Evolutionary conservation across 92 coral and sea anemone species (phyloP).

Genomic region (Porites evermanni): DNA sequence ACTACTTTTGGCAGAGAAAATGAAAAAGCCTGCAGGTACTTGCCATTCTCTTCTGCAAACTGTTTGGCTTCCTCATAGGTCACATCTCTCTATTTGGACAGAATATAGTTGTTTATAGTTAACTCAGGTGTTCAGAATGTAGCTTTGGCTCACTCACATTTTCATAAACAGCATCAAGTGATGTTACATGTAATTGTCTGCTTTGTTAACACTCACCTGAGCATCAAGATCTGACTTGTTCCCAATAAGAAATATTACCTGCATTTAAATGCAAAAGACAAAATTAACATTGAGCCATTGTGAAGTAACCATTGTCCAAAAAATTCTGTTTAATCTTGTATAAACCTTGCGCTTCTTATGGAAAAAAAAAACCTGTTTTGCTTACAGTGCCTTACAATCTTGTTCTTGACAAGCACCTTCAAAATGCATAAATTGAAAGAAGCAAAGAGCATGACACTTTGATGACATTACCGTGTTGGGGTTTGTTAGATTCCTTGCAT

Average conservation of each 20-base stretch:
- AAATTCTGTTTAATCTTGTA: no score
- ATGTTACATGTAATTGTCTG: no score
- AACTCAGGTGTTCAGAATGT: not conserved
- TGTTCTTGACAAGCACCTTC: no score
- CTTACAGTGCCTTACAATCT: no score
- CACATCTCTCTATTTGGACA: conserved; percentile 83
- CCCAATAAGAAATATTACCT: conserved; percentile 99
- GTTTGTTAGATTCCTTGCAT: conserved; percentile 99
- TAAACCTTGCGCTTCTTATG: no score
- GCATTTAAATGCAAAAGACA: not conserved
- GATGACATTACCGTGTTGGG: conserved; percentile 96
- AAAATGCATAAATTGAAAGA: no score
- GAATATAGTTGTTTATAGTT: not conserved
- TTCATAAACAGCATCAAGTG: no score
- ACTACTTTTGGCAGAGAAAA: not conserved
- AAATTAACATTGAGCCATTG: not conserved
- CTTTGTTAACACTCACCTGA: conserved; percentile 50
- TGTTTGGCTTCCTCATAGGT: conserved; percentile 99
- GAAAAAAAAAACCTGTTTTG: not conserved
- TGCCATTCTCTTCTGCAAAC: conserved; percentile 99
- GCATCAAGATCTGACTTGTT: conserved; percentile 99
- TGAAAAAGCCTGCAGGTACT: not conserved
- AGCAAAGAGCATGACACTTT: conserved; percentile 30
- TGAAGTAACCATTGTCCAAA: no score
- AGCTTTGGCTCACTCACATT: not conserved